phyloP scores from a whole-genome alignment of 2,888 invertebrate genomes.

The Hylaea fasciaria region DNA sequence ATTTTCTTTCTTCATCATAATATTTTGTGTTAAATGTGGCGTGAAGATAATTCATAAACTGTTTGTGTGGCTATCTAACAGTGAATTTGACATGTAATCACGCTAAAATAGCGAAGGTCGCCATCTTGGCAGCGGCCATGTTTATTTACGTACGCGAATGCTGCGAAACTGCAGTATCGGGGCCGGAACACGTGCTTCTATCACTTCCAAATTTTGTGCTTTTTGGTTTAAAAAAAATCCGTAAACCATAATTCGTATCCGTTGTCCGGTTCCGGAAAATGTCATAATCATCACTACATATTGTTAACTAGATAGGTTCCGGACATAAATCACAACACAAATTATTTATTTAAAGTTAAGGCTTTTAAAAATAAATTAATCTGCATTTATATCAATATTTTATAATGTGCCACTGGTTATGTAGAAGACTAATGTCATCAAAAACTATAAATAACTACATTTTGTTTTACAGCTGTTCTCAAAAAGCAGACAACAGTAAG shows the following conservation, averaged over 20 bases:
- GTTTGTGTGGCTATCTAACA: conserved; percentile 59
- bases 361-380: no score
- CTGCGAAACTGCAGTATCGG: conserved; percentile 76
- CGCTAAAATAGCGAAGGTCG: conserved; percentile 81
- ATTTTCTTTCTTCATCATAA: neutral
- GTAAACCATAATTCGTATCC: no score
- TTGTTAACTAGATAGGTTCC: no score
- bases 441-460: conserved; percentile 8
- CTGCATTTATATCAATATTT: no score
- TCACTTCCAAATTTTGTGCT: conserved; percentile 57
- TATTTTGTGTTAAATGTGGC: conserved; percentile 19
- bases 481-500: conserved; percentile 79
- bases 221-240: no score
- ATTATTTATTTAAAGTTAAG: no score
- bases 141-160: conserved; percentile 82
- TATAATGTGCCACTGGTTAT: no score
- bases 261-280: no score
- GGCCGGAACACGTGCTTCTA: conserved; percentile 71
- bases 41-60: conserved; percentile 44
- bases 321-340: no score
- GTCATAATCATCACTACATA: no score
- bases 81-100: conserved; percentile 65
- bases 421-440: no score
- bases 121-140: conserved; percentile 79
- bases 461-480: conserved; percentile 68